Percentiles rank a stretch among this genome's conserved stretches.
These are phyloP conservation scores for Rhagoletis pomonella DNA, from an alignment of 1,140 invertebrate species.

Conservation along the genomic window DNA sequence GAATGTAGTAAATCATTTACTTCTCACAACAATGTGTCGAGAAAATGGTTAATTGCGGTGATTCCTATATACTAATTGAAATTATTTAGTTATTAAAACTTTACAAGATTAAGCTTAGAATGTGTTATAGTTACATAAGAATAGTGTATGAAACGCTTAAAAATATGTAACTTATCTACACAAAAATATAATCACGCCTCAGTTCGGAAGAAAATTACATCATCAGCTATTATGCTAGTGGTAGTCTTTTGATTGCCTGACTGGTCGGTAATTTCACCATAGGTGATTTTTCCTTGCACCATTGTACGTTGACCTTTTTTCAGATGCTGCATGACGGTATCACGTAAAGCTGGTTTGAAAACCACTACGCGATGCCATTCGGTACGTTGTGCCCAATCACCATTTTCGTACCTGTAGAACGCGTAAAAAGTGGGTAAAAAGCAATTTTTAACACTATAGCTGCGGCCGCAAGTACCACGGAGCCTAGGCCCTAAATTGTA, in stretches of 20 bases:
- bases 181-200: not conserved
- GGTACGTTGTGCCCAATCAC: constrained; percentile 87
- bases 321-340: constrained; percentile 85
- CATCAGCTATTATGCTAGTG: constrained; percentile 89
- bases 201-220: constrained; percentile 85
- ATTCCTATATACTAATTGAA: not conserved
- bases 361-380: constrained; percentile 94
- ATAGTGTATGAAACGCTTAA: not conserved
- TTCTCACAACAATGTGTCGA: not conserved
- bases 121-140: not conserved
- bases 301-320: constrained; percentile 91
- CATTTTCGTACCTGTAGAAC: constrained; percentile 79
- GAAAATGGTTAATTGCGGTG: not conserved
- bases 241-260: constrained; percentile 82
- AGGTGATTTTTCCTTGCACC: constrained; percentile 87
- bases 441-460: not conserved
- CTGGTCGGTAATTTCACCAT: constrained; percentile 89
- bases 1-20: not conserved
- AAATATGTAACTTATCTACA: not conserved
- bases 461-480: not conserved
- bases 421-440: not conserved
- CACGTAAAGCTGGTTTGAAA: constrained; percentile 88
- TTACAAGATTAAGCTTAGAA: not conserved
- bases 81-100: not conserved
- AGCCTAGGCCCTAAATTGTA: not conserved